Evolutionary conservation across 2,888 invertebrate species (phyloP), one percentile per base, ranked within the genome.

Genomic region (Lutraria lutraria): DNA sequence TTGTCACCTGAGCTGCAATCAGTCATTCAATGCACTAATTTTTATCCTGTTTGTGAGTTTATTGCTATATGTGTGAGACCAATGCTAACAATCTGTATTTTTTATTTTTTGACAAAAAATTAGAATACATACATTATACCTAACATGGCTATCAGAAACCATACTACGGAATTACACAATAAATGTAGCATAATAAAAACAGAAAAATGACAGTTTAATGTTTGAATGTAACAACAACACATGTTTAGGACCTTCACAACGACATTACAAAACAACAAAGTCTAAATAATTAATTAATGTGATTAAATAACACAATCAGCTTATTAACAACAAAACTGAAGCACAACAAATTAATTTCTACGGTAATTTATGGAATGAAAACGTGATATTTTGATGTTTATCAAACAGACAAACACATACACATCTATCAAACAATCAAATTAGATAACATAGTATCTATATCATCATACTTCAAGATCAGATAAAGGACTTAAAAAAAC

Each of bases 371-470:
- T 63, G 19, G 8, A 63, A 63, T n/a, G n/a, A 63, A 12, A 19
- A 21, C n/a, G n/a, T n/a, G n/a, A 63, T 6, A 19, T 63, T 63
- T 63, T 21, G 63, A 63, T 63, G 13, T 63, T 63, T n/a, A 63
- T n/a, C n/a, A 63, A 63, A 63, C n/a, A 8, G 4, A 0, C n/a
- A n/a, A 63, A 21, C 63, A 21, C 19, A 21, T 21, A 63, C 21
- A n/a, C 19, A 63, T n/a, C 3, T 63, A 21, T n/a, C 53, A 53
- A 81, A 53, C 34, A 53, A 29, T n/a, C 21, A 52, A 21, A 63
- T 63, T 63, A 63, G 63, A 63, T 63, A 63, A 63, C n/a, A 21
- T n/a, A 63, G 21, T 63, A 63, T 63, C 63, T 63, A n/a, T n/a
- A 63, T 63, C n/a, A 21, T 63, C n/a, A 63, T n/a, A 63, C 63